Conservation (phyloP, 2,113 vertebrate genomes). For the Ceyx cyanopectus region DNA sequence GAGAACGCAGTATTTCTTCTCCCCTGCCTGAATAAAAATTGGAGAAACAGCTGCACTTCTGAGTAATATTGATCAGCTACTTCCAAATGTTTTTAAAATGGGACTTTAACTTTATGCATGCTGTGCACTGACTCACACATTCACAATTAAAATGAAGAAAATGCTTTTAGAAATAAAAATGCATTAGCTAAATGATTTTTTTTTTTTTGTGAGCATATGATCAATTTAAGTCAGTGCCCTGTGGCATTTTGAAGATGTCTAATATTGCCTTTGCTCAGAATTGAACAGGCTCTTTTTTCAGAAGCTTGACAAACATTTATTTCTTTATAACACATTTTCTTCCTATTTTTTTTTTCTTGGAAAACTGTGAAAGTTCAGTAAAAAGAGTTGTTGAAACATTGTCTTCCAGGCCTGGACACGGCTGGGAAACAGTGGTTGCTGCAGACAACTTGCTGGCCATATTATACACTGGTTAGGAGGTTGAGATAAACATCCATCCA, state of each 20-base stretch:
- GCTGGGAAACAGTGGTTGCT: not conserved
- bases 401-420: not conserved
- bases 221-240: not conserved
- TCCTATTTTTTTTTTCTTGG: not conserved
- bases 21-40: conserved; percentile 59
- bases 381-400: not conserved
- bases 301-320: not conserved
- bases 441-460: not conserved
- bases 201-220: not conserved
- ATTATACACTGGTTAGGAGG: not conserved
- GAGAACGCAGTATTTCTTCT: conserved; percentile 76
- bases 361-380: not conserved
- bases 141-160: not conserved
- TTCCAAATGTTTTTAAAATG: not conserved
- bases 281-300: not conserved
- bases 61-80: not conserved
- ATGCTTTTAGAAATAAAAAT: not conserved
- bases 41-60: not conserved
- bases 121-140: not conserved
- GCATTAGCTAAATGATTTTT: not conserved
- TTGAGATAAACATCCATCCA: not conserved
- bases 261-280: not conserved
- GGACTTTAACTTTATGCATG: not conserved
- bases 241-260: not conserved
- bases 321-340: not conserved